phyloP scores from a whole-genome alignment of 2,797 vertebrate genomes.

The Propithecus perrieri region DNA sequence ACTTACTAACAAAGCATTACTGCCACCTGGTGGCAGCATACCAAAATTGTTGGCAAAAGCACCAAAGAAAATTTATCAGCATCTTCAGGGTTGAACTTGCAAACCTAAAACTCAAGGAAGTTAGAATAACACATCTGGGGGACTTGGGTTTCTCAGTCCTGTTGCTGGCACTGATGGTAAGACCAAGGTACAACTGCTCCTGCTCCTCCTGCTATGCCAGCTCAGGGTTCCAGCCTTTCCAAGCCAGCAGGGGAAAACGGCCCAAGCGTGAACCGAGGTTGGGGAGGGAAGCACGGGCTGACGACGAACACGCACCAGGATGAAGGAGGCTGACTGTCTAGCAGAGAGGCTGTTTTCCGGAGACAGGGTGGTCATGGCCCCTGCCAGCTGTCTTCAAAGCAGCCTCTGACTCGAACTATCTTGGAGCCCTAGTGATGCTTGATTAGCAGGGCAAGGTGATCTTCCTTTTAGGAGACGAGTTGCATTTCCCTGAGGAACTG shows the following conservation, averaged over 20 bases:
- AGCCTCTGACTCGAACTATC: background rate
- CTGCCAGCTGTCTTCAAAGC: background rate
- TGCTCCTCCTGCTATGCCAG: background rate
- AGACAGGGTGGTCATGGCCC: conserved; percentile 76
- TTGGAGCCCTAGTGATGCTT: background rate
- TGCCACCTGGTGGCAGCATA: conserved; percentile 67
- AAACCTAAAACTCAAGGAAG: background rate
- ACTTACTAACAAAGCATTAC: conserved; percentile 23
- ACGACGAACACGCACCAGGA: conserved; percentile 61
- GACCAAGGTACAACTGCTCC: background rate
- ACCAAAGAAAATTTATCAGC: background rate
- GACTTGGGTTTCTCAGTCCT: background rate
- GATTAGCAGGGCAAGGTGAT: background rate
- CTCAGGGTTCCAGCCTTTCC: background rate
- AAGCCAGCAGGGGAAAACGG: background rate
- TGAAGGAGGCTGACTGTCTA: conserved; percentile 74
- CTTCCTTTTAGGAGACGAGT: conserved; percentile 7
- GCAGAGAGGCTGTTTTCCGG: conserved; percentile 79
- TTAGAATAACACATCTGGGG: background rate
- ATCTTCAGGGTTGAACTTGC: background rate
- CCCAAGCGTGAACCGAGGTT: background rate
- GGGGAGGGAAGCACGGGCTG: background rate
- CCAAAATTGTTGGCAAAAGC: conserved; percentile 72
- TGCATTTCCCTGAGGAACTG: conserved; percentile 39
- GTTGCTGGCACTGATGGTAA: background rate